These are phyloP conservation scores for Tubulanus polymorphus DNA, from an alignment of 2,888 invertebrate genomes.

Conservation along the genomic window DNA sequence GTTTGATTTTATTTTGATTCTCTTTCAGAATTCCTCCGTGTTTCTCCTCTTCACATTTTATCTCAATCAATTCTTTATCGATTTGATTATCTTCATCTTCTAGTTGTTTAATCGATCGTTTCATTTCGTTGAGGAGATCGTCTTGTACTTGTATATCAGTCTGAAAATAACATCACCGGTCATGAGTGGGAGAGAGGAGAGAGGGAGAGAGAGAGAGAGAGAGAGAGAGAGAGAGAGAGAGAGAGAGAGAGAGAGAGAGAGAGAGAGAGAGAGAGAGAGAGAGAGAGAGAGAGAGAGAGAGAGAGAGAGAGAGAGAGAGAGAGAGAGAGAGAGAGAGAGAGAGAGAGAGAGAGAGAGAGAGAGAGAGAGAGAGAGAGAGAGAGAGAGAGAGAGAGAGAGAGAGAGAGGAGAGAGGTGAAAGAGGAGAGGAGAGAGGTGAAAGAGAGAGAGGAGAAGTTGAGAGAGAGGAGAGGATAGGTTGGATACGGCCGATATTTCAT, in stretches of 20 bases:
- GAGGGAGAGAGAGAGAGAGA: constrained; percentile 1
- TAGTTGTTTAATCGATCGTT: constrained; percentile 30
- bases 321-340: neutral
- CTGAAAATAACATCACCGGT: too few relatives aligned
- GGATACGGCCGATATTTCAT: too few relatives aligned
- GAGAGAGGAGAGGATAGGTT: neutral
- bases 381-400: constrained; percentile 11
- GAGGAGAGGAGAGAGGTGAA: constrained; percentile 5
- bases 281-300: constrained; percentile 4
- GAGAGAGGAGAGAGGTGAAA: constrained; percentile 5
- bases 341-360: constrained; percentile 9
- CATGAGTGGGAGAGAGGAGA: neutral
- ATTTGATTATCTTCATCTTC: constrained; percentile 51
- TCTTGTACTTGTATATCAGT: constrained; percentile 40
- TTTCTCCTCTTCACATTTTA: constrained; percentile 66
- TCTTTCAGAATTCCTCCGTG: constrained; percentile 48
- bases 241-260: constrained; percentile 3
- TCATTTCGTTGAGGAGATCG: constrained; percentile 31
- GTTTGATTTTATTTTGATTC: constrained; percentile 44
- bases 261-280: constrained; percentile 13
- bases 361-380: constrained; percentile 12
- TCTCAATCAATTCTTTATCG: constrained; percentile 70
- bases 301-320: neutral
- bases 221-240: constrained; percentile 11
- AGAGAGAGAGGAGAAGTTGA: constrained; percentile 5